Conservation (phyloP, 2,888 invertebrate genomes). For the Agrilus biguttatus region DNA sequence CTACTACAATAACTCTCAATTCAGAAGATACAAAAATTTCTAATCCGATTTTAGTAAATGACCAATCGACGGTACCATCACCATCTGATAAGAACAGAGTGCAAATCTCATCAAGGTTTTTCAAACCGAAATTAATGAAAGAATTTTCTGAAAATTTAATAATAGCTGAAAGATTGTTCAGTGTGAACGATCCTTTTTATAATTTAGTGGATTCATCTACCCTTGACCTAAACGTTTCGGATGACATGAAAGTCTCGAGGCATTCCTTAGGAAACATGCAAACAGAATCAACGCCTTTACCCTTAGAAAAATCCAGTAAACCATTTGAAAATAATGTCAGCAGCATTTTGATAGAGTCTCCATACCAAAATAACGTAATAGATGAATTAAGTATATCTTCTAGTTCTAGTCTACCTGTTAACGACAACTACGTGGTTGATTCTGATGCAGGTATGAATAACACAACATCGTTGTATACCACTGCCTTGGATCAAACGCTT, state of each 20-base stretch:
- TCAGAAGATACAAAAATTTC: too few species aligned
- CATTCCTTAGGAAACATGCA: conserved; percentile 47
- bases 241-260: conserved; percentile 48
- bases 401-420: conserved; percentile 1
- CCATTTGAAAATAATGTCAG: conserved; percentile 17
- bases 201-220: conserved; percentile 13
- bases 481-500: conserved; percentile 38
- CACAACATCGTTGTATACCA: conserved; percentile 28
- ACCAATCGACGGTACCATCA: too few species aligned
- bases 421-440: not conserved
- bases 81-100: too few species aligned
- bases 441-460: conserved; percentile 10
- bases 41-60: too few species aligned
- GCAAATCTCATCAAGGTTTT: too few species aligned
- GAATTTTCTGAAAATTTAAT: conserved; percentile 21
- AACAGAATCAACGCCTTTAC: conserved; percentile 35
- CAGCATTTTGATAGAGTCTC: conserved; percentile 9
- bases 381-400: not conserved
- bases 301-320: conserved; percentile 33
- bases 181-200: conserved; percentile 11
- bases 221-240: conserved; percentile 44
- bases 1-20: too few species aligned
- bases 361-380: conserved; percentile 30
- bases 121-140: too few species aligned
- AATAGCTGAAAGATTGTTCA: conserved; percentile 19